These are phyloP conservation scores for Anguilla obscura DNA, from an alignment of 2,797 vertebrate genomes.

Conservation along the genomic window DNA sequence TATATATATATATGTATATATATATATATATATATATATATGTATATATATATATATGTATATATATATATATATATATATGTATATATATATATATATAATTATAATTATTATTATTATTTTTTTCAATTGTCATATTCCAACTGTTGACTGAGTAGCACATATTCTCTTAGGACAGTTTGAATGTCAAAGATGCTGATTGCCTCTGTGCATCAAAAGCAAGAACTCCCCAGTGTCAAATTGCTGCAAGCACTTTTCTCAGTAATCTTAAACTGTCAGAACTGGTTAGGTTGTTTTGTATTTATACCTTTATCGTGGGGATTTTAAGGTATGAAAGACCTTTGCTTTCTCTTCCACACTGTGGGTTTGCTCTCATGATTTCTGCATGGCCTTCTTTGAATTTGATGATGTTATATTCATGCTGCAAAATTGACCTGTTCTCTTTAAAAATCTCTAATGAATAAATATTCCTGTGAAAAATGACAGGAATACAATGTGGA, in stretches of 20 bases:
- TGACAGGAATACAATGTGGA: neutral
- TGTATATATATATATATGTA: neutral
- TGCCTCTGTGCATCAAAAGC: conserved; percentile 1
- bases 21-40: too few species aligned
- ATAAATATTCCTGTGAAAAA: neutral
- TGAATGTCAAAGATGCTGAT: conserved; percentile 16
- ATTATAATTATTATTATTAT: neutral
- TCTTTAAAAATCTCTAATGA: neutral
- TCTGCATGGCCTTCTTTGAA: neutral
- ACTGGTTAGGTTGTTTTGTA: neutral
- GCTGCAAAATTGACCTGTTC: neutral
- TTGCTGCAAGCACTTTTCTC: conserved; percentile 7
- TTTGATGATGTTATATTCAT: neutral
- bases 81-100: too few species aligned
- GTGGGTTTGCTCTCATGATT: neutral
- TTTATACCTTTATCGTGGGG: neutral
- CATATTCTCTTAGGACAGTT: neutral
- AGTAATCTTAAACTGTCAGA: neutral
- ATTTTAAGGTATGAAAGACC: neutral
- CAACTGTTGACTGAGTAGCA: neutral
- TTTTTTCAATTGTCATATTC: neutral
- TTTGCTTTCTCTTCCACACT: neutral
- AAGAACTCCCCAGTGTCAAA: conserved; percentile 4
- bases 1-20: neutral
- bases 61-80: neutral